Base-by-base conservation (phyloP, 2,113 vertebrate species). In the Cheirogaleus medius region DNA sequence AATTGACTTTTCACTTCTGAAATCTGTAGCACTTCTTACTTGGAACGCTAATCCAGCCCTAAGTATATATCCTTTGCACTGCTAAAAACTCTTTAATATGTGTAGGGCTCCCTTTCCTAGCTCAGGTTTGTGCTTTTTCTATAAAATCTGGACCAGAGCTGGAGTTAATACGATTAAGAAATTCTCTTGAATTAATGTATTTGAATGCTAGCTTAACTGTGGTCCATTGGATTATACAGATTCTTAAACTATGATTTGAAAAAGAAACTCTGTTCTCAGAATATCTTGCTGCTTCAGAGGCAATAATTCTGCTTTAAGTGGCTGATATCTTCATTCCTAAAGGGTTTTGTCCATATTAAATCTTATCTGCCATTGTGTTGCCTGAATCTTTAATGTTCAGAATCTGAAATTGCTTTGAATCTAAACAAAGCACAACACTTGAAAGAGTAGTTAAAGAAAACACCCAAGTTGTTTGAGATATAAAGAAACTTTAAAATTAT, bases 271-370 rank as follows among this genome's bases (percentile, higher is more conserved):
- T 85, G 64, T 47, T 63, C 71, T 85, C 23, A 82, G 42, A 91
- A 8, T 95, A 58, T 90, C 47, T 81, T 87, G 2, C 25, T 76
- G 42, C 42, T 94, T 91, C 23, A 76, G 11, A 77, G 63, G n/a
- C 69, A 91, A 82, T 96, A 95, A 96, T 92, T 17, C 77, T 91
- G 20, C 29, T 92, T 92, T 94, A 95, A 74, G 54, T 91, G 64
- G 21, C 29, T 95, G 77, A 91, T n/a, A 80, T 89, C 73, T 34
- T 15, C n/a, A 68, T 96, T 83, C 56, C 27, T 84, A 90, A 69
- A 88, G 58, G 21, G 13, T 49, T 96, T 94, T 97, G 3, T 29
- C 15, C 68, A 44, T 87, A 52, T 90, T 94, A 97, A 97, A 83
- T 95, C 60, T 87, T 64, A 63, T 93, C 69, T 76, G 56, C 37